These are phyloP conservation scores for Tragopan temminckii DNA, from an alignment of 2,797 vertebrate species.

Conservation along the genomic window DNA sequence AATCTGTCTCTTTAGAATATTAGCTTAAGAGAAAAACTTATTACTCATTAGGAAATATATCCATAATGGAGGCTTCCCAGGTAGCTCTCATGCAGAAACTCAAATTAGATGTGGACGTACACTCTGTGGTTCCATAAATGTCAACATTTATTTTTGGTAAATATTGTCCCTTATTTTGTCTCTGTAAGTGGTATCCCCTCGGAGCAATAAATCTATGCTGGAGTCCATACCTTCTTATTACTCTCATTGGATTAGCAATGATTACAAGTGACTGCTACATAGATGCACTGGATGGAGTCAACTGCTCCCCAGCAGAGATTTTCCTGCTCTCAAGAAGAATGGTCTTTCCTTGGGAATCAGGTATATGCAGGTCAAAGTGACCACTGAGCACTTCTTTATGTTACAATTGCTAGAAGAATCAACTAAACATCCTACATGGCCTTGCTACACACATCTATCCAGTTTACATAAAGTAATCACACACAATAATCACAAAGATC, in stretches of 20 bases:
- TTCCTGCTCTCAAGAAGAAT: background rate
- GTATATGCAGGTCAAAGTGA: background rate
- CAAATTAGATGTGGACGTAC: background rate
- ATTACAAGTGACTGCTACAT: background rate
- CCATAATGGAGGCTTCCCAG: background rate
- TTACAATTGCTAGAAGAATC: background rate
- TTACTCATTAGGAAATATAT: background rate
- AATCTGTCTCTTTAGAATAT: conserved; percentile 37
- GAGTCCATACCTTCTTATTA: background rate
- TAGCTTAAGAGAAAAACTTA: conserved; percentile 26
- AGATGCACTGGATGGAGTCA: background rate
- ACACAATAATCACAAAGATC: background rate
- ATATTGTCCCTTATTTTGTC: background rate
- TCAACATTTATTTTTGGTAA: conserved; percentile 19
- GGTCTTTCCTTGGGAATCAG: background rate
- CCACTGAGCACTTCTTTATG: rapidly evolving
- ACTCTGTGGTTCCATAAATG: conserved; percentile 17
- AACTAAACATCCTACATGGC: background rate
- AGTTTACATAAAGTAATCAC: background rate
- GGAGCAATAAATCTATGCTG: conserved; percentile 31
- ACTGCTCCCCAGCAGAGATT: background rate
- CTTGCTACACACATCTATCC: background rate
- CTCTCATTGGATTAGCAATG: conserved; percentile 8
- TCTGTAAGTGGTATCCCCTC: background rate
- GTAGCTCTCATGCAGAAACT: background rate